A percentile compares a stretch with the other conserved stretches of the same genome.
Conservation (phyloP, 2,113 vertebrate species). For the Scalopus aquaticus region DNA sequence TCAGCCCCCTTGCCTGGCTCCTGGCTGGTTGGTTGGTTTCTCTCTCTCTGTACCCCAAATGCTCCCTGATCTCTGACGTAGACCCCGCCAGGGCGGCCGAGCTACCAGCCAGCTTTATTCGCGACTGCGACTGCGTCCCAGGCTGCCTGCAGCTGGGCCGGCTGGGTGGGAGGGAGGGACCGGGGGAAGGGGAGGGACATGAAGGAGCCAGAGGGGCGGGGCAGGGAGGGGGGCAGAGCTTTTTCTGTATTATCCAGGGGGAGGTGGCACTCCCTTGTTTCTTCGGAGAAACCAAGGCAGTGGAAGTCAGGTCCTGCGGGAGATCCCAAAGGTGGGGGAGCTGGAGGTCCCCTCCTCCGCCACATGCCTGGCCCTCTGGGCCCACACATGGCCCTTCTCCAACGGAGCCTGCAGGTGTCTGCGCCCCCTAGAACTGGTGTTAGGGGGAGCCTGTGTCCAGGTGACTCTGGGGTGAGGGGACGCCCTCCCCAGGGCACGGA, state of each 20-base stretch:
- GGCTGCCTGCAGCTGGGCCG: background rate
- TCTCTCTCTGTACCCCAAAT: too few species aligned
- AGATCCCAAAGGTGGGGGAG: background rate
- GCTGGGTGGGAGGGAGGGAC: background rate
- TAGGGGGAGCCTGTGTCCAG: background rate
- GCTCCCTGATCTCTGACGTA: background rate
- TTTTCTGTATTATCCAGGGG: too few species aligned
- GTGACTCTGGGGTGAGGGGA: background rate
- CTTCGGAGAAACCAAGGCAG: background rate
- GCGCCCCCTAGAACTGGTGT: background rate
- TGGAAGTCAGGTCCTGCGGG: background rate
- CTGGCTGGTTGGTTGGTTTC: too few species aligned
- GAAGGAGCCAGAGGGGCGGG: too few species aligned
- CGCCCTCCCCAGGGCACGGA: too few species aligned
- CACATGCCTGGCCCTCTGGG: background rate
- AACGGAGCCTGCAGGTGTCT: rapidly evolving
- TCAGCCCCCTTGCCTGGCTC: background rate
- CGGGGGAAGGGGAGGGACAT: background rate
- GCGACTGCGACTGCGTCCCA: too few species aligned
- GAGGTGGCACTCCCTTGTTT: background rate
- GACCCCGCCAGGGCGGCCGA: background rate
- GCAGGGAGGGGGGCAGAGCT: background rate
- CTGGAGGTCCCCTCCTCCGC: background rate
- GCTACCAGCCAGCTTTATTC: background rate
- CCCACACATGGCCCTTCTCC: background rate